These are phyloP conservation scores for Morelia viridis DNA, from an alignment of 2,797 vertebrate genomes.

Conservation along the genomic window DNA sequence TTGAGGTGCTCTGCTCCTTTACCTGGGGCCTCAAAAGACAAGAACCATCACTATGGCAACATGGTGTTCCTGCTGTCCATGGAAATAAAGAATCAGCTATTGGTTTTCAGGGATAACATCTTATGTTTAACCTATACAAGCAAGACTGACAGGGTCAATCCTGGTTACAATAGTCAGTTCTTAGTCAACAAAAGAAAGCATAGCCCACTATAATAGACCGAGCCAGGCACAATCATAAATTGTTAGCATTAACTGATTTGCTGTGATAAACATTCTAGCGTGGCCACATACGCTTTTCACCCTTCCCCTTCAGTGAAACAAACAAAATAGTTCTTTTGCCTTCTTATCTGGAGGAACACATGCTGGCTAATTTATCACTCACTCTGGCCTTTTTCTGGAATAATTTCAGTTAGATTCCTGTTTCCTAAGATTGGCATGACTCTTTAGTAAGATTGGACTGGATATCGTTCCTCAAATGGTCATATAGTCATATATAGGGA, in stretches of 20 bases:
- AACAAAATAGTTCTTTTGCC: not conserved
- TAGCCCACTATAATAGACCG: constrained; percentile 15
- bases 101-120: constrained; percentile 55
- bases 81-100: constrained; percentile 54
- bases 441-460: not conserved
- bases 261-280: constrained; percentile 8
- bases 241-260: constrained; percentile 16
- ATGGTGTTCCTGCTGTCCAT: constrained; percentile 28
- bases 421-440: not conserved
- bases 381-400: not conserved
- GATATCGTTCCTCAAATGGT: not conserved
- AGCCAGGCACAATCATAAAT: constrained; percentile 39
- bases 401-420: not conserved
- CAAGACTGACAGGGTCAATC: constrained; percentile 42
- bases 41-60: constrained; percentile 52
- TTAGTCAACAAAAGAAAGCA: constrained; percentile 52
- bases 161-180: constrained; percentile 37
- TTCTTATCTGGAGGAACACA: constrained; percentile 33
- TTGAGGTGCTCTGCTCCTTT: constrained; percentile 50
- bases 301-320: not conserved
- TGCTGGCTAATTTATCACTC: not conserved
- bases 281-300: not conserved
- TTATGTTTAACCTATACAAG: constrained; percentile 49
- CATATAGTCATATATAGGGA: not conserved
- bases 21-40: constrained; percentile 46